A percentile compares a stretch with the other conserved stretches of the same genome.
Conservation (phyloP, 2,113 vertebrate genomes). For the Sinocyclocheilus anshuiensis region DNA sequence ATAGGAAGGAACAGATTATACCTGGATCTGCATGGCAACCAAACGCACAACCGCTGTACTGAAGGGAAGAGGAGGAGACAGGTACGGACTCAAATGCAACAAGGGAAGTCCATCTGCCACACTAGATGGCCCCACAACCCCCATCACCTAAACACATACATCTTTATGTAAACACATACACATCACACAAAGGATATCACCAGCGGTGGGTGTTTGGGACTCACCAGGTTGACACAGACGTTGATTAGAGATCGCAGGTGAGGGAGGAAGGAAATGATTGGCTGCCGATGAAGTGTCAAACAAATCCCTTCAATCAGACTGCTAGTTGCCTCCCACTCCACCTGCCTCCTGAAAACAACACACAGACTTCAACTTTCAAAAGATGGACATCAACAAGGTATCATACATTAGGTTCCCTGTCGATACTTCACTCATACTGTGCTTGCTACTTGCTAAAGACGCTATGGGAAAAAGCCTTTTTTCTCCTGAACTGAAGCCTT, state of each 20-base stretch:
- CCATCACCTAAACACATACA: constrained; percentile 87
- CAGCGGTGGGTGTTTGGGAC: constrained; percentile 49
- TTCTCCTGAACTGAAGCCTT: too few species aligned
- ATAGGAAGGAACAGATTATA: constrained; percentile 52
- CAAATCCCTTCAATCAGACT: constrained; percentile 99
- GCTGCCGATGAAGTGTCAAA: constrained; percentile 98
- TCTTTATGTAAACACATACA: background rate
- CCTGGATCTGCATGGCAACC: constrained; percentile 99
- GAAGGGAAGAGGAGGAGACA: constrained; percentile 98
- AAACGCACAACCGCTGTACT: constrained; percentile 98
- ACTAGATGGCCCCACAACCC: constrained; percentile 98
- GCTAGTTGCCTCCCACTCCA: constrained; percentile 99
- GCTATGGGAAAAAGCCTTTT: too few species aligned
- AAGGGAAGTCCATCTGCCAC: constrained; percentile 97
- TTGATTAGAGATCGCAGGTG: constrained; percentile 99
- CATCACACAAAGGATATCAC: background rate
- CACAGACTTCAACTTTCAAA: constrained; percentile 11
- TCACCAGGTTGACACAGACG: constrained; percentile 98
- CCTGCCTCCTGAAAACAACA: constrained; percentile 88
- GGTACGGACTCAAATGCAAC: constrained; percentile 99
- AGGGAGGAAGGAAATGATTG: constrained; percentile 98
- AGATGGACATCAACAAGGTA: background rate
- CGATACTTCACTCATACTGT: too few species aligned
- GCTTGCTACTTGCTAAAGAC: too few species aligned
- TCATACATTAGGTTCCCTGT: background rate